Conservation (phyloP, 2,113 vertebrate species). For the Scomber colias region DNA sequence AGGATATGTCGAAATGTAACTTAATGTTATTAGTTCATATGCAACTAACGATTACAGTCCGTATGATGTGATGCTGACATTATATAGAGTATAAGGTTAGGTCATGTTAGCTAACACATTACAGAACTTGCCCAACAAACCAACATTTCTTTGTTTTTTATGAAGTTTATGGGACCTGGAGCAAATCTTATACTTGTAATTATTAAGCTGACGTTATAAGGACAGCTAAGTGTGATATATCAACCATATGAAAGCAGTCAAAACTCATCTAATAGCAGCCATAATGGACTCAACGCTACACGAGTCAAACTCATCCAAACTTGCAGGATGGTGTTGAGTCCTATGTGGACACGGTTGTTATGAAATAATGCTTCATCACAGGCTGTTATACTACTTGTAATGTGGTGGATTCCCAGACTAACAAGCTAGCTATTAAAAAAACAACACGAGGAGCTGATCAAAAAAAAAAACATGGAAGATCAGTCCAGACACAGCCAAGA, state of each 20-base stretch:
- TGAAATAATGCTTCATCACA: not conserved
- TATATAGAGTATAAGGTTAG: not conserved
- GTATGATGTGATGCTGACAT: not conserved
- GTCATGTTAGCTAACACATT: conserved; percentile 2
- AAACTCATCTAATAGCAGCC: not conserved
- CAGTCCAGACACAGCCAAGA: conserved; percentile 47
- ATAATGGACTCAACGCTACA: conserved; percentile 12
- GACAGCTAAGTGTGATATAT: not conserved
- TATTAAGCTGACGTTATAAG: not conserved
- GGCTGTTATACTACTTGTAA: conserved; percentile 1
- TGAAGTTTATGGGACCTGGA: too few relatives aligned
- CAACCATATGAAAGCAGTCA: not conserved
- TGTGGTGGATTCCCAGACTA: conserved; percentile 10
- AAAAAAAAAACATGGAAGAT: conserved; percentile 56
- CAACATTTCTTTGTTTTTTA: not conserved
- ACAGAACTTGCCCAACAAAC: conserved; percentile 36
- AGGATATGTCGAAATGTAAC: not conserved
- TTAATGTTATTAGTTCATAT: not conserved
- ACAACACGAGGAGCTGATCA: conserved; percentile 76
- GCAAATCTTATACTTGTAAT: not conserved
- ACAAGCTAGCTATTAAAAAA: conserved; percentile 45
- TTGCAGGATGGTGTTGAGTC: conserved; percentile 15
- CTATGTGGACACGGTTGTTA: not conserved
- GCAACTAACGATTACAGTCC: not conserved
- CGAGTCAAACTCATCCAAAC: conserved; percentile 52